These are phyloP conservation scores for Limonius californicus DNA, from an alignment of 1,140 invertebrate genomes.

Conservation along the genomic window DNA sequence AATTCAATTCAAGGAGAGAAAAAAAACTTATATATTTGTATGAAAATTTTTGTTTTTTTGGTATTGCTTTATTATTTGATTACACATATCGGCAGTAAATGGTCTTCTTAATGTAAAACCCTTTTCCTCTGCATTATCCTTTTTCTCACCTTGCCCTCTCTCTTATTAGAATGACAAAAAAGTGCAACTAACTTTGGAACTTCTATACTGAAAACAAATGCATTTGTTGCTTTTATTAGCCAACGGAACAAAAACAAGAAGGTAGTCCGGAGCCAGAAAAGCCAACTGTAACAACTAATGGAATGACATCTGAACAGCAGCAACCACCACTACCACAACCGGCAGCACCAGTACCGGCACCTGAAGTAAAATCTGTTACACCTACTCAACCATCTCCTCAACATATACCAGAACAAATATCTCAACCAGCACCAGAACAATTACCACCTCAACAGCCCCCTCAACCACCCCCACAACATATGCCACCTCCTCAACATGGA, in stretches of 20 bases:
- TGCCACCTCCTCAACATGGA: slow-evolving; percentile 18
- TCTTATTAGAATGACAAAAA: too few relatives aligned
- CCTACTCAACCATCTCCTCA: slow-evolving; percentile 21
- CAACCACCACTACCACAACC: slow-evolving; percentile 22
- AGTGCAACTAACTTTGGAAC: too few relatives aligned
- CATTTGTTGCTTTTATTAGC: slow-evolving; percentile 38
- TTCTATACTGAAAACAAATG: slow-evolving; percentile 30
- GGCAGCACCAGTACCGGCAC: slow-evolving; percentile 11
- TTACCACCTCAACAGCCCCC: slow-evolving; percentile 28
- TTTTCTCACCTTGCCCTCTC: too few relatives aligned
- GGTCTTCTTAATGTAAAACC: too few relatives aligned
- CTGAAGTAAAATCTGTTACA: background rate
- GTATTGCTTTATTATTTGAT: too few relatives aligned
- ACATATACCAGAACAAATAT: slow-evolving; percentile 20
- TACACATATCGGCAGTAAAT: too few relatives aligned
- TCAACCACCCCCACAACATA: slow-evolving; percentile 29
- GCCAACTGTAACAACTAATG: slow-evolving; percentile 18
- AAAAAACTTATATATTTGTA: too few relatives aligned
- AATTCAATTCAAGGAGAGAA: too few relatives aligned
- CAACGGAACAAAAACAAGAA: slow-evolving; percentile 26
- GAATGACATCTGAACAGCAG: slow-evolving; percentile 5
- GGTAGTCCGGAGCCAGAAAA: slow-evolving; percentile 12
- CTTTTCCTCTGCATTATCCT: too few relatives aligned
- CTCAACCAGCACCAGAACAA: slow-evolving; percentile 8
- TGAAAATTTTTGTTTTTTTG: background rate